These are phyloP conservation scores for Lynx canadensis DNA, from an alignment of 2,113 vertebrate species.

Conservation along the genomic window DNA sequence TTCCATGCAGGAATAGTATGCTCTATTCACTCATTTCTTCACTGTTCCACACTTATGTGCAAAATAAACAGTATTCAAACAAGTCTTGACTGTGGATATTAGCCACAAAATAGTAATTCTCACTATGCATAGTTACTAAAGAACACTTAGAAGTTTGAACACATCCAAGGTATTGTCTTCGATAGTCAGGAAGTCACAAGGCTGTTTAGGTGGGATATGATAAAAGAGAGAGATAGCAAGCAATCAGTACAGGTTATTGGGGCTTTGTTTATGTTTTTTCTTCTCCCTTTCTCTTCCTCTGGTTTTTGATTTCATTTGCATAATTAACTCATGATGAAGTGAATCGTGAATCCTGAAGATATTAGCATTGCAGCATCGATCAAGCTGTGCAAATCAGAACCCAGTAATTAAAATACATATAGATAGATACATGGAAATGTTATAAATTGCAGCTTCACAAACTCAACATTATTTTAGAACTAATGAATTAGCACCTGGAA, in stretches of 20 bases:
- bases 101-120: not conserved
- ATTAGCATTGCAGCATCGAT: conserved; percentile 22
- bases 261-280: not conserved
- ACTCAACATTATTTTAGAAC: not conserved
- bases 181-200: not conserved
- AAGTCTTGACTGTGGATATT: not conserved
- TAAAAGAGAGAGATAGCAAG: not conserved
- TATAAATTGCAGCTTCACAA: not conserved
- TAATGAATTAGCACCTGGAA: not conserved
- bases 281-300: not conserved
- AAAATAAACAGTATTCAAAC: not conserved
- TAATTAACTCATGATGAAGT: conserved; percentile 65
- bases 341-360: not conserved
- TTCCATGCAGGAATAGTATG: not conserved
- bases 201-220: not conserved
- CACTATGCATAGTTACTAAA: not conserved
- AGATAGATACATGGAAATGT: not conserved
- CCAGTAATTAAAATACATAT: conserved; percentile 27
- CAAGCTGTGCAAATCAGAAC: not conserved
- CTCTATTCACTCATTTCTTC: not conserved
- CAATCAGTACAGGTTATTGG: not conserved
- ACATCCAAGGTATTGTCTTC: not conserved
- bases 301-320: conserved; percentile 23
- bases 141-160: not conserved
- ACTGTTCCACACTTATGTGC: not conserved